Percentiles rank a stretch among this genome's conserved stretches.
phyloP scores from a whole-genome alignment of 2,888 invertebrate species.

The Junonia oenone region DNA sequence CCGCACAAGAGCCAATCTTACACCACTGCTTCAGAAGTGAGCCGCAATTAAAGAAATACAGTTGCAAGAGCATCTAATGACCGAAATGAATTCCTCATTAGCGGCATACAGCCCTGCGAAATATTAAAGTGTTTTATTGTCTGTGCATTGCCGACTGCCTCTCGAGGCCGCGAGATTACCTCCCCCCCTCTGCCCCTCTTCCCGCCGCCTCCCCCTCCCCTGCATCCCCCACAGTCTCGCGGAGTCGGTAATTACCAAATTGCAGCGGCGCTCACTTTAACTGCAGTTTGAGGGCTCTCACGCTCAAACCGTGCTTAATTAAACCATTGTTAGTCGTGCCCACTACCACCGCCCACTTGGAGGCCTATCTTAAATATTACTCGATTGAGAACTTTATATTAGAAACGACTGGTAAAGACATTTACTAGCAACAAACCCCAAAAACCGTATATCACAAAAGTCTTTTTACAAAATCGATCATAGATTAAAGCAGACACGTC shows the following conservation, averaged over 20 bases:
- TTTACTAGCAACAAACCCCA: too few relatives aligned
- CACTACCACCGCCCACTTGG: constrained; percentile 1
- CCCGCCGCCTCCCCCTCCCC: constrained; percentile 8
- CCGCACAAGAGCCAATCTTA: constrained; percentile 26
- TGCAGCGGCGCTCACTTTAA: constrained; percentile 42
- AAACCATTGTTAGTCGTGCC: constrained; percentile 43
- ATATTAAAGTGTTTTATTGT: constrained; percentile 33
- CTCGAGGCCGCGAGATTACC: constrained; percentile 37
- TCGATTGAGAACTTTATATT: not conserved
- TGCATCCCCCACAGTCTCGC: constrained; percentile 15
- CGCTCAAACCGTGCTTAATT: constrained; percentile 48
- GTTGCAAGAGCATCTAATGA: constrained; percentile 28
- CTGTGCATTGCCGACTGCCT: constrained; percentile 32
- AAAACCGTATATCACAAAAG: too few relatives aligned
- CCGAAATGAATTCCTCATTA: constrained; percentile 35
- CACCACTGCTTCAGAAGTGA: constrained; percentile 23
- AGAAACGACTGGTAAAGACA: too few relatives aligned
- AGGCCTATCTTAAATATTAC: constrained; percentile 1
- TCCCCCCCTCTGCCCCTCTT: constrained; percentile 15
- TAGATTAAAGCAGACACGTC: not conserved
- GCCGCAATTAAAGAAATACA: constrained; percentile 28
- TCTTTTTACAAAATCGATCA: too few relatives aligned
- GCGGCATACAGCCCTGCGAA: constrained; percentile 28
- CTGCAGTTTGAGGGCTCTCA: constrained; percentile 40
- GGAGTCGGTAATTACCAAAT: constrained; percentile 45